Conservation (phyloP, 2,888 invertebrate genomes). For the Caenorhabditis zanzibari region DNA sequence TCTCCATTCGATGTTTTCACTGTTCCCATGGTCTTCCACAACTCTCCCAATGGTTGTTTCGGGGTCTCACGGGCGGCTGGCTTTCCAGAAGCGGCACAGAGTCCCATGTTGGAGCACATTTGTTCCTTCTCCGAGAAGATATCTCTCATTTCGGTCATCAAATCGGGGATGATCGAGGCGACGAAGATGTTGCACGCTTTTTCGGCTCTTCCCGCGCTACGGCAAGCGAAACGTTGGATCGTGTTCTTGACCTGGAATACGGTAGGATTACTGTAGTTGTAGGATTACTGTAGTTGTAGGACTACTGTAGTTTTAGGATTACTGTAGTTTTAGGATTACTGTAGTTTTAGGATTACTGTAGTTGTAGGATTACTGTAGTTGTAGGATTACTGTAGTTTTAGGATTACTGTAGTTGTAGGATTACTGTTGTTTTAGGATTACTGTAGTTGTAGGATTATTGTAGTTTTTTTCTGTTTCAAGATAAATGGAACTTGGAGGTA, state of each 20-base stretch:
- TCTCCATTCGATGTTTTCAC: conserved; percentile 48
- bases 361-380: too few relatives aligned
- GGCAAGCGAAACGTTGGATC: conserved; percentile 52
- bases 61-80: not conserved
- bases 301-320: too few relatives aligned
- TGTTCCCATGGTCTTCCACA: conserved; percentile 56
- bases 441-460: too few relatives aligned
- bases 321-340: too few relatives aligned
- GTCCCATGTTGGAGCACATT: conserved; percentile 54
- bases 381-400: too few relatives aligned
- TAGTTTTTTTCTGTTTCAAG: too few relatives aligned
- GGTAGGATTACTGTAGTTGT: too few relatives aligned
- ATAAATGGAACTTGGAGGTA: too few relatives aligned
- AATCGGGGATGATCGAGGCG: conserved; percentile 31
- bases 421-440: too few relatives aligned
- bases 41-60: conserved; percentile 13
- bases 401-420: too few relatives aligned
- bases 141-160: conserved; percentile 49
- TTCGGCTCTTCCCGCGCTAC: conserved; percentile 48
- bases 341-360: too few relatives aligned
- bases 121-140: conserved; percentile 48
- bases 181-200: conserved; percentile 48
- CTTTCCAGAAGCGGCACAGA: conserved; percentile 30
- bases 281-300: too few relatives aligned
- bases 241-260: conserved; percentile 32